A percentile compares a stretch with the other conserved stretches of the same genome.
Conservation (phyloP, 2,797 vertebrate species). For the Dicrostonyx torquatus region DNA sequence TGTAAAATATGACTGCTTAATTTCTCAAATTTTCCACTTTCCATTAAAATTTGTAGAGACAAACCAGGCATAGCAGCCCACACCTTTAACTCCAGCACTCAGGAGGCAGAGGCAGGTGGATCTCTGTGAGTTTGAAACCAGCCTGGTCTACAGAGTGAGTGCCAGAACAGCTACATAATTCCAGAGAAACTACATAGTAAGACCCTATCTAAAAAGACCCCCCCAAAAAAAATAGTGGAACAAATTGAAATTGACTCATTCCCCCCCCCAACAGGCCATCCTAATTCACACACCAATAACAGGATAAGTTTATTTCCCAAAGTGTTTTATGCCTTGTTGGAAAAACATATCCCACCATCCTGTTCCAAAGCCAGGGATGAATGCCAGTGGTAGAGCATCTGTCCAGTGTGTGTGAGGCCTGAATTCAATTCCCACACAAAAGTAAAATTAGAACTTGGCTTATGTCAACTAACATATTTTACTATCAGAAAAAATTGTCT, state of each 20-base stretch:
- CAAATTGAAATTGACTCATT: neutral
- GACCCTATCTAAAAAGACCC: neutral
- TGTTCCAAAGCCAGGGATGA: neutral
- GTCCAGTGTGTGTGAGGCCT: neutral
- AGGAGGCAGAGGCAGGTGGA: neutral
- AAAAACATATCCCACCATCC: neutral
- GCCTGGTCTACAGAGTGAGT: neutral
- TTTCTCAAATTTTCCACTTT: neutral
- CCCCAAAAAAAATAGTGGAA: neutral
- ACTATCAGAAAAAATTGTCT: neutral
- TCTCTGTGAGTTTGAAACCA: neutral
- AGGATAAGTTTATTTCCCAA: neutral
- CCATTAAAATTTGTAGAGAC: neutral
- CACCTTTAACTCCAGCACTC: neutral
- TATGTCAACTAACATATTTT: conserved; percentile 9
- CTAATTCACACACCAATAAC: too few species aligned
- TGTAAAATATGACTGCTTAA: neutral
- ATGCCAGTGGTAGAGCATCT: neutral
- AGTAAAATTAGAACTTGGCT: neutral
- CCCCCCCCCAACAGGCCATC: neutral
- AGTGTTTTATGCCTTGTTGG: neutral
- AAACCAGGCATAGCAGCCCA: neutral
- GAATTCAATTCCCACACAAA: neutral
- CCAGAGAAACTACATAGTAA: neutral
- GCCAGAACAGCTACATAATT: neutral